These are phyloP conservation scores for Cairina moschata DNA, from an alignment of 2,113 vertebrate species.

Conservation along the genomic window DNA sequence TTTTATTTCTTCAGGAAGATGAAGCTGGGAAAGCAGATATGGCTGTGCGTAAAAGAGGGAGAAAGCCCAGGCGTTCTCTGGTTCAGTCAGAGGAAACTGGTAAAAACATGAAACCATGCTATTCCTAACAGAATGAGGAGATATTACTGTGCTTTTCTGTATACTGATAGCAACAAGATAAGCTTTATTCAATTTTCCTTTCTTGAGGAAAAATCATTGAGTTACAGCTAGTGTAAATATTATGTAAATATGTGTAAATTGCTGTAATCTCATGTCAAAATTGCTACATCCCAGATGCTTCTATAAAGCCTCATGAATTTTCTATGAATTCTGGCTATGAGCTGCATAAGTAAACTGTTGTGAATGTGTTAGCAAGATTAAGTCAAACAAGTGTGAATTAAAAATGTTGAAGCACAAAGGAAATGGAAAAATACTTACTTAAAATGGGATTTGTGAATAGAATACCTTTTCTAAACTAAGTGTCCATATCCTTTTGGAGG, in stretches of 20 bases:
- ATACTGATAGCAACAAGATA: conserved; percentile 39
- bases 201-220: conserved; percentile 53
- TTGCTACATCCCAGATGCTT: conserved; percentile 78
- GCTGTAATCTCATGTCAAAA: conserved; percentile 78
- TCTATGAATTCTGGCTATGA: conserved; percentile 71
- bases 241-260: conserved; percentile 75
- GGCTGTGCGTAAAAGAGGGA: conserved; percentile 71
- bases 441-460: conserved; percentile 50
- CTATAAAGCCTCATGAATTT: conserved; percentile 61
- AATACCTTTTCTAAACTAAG: conserved; percentile 34
- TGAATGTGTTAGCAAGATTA: conserved; percentile 73
- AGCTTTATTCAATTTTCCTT: conserved; percentile 55
- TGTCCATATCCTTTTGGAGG: conserved; percentile 32
- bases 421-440: conserved; percentile 75
- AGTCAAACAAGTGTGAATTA: conserved; percentile 77
- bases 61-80: conserved; percentile 71
- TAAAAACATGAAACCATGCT: conserved; percentile 61
- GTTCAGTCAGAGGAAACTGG: conserved; percentile 80
- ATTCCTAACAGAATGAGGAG: not conserved
- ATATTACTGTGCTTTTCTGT: conserved; percentile 29
- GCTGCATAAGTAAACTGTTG: conserved; percentile 76
- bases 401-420: conserved; percentile 65
- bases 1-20: conserved; percentile 62
- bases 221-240: conserved; percentile 64
- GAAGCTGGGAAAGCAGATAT: conserved; percentile 59